Conservation (phyloP, 2,113 vertebrate genomes). For the Calyptomena viridis region DNA sequence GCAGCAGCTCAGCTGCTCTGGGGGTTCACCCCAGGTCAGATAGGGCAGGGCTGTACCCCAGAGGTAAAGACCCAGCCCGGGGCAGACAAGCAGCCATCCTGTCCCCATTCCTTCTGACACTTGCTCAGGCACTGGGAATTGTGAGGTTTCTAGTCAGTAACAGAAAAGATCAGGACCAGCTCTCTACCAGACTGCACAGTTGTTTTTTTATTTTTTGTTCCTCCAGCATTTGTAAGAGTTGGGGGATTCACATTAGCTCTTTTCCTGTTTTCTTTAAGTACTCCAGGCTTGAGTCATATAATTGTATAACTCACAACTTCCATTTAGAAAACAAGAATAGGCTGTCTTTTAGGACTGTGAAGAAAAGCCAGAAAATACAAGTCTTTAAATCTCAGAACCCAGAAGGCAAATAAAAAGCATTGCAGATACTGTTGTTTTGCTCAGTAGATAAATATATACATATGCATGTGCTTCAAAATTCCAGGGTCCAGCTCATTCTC, state of each 20-base stretch:
- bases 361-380: constrained; percentile 12
- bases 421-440: constrained; percentile 29
- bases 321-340: constrained; percentile 33
- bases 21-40: not conserved
- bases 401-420: constrained; percentile 43
- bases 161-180: not conserved
- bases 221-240: not conserved
- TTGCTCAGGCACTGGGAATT: not conserved
- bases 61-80: no score
- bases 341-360: not conserved
- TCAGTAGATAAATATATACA: constrained; percentile 48
- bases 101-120: not conserved
- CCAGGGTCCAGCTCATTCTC: not conserved
- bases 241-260: not conserved
- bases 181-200: not conserved
- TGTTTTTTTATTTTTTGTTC: not conserved
- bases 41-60: not conserved
- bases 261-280: not conserved
- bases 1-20: not conserved
- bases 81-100: not conserved
- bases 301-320: constrained; percentile 41
- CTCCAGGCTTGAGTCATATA: constrained; percentile 17
- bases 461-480: not conserved
- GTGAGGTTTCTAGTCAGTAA: not conserved
- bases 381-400: constrained; percentile 29